These are phyloP conservation scores for Chinchilla lanigera DNA, from an alignment of 2,113 vertebrate species.

Conservation along the genomic window DNA sequence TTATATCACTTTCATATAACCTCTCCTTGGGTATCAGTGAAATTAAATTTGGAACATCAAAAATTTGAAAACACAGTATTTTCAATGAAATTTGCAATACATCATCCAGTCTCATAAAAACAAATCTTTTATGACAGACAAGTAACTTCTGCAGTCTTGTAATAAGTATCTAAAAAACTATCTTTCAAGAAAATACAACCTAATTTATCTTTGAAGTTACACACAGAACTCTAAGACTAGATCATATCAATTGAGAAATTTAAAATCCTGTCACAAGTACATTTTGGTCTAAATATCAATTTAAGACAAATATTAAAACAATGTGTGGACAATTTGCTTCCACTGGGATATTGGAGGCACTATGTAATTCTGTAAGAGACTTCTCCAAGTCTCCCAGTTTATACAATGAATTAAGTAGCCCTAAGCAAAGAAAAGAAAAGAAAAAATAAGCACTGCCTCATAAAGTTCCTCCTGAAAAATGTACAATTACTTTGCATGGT, in stretches of 20 bases:
- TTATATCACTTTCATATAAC: neutral
- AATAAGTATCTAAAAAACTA: neutral
- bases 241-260: neutral
- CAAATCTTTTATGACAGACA: constrained; percentile 39
- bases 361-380: neutral
- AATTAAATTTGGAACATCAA: constrained; percentile 54
- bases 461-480: neutral
- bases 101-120: constrained; percentile 2
- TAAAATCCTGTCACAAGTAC: neutral
- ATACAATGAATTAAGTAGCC: neutral
- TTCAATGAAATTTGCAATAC: neutral
- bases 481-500: neutral
- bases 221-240: neutral
- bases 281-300: constrained; percentile 32
- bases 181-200: constrained; percentile 39
- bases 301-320: constrained; percentile 10
- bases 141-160: neutral
- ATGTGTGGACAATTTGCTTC: neutral
- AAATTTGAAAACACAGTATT: constrained; percentile 39
- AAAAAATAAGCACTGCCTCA: neutral
- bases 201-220: neutral
- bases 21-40: neutral
- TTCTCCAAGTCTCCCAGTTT: neutral
- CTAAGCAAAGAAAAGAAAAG: neutral
- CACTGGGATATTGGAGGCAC: neutral